These are phyloP conservation scores for Argyrosomus japonicus DNA, from an alignment of 2,113 vertebrate species.

Conservation along the genomic window DNA sequence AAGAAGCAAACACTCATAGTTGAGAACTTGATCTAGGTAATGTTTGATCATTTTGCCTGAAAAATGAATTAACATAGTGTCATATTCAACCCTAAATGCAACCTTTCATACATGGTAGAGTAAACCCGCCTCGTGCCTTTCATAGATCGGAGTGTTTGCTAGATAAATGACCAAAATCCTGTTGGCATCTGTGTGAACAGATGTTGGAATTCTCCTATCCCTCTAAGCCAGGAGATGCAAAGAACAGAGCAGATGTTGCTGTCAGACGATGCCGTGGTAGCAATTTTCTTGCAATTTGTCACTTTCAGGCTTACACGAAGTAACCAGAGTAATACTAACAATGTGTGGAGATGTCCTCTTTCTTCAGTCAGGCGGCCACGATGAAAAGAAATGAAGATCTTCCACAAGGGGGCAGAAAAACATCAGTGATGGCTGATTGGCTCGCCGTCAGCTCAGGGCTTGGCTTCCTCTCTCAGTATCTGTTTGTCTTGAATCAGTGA, in stretches of 20 bases:
- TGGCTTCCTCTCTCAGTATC: not conserved
- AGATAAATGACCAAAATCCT: constrained; percentile 36
- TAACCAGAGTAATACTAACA: not conserved
- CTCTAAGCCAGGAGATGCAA: constrained; percentile 34
- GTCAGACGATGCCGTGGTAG: constrained; percentile 7
- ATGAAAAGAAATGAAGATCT: not conserved
- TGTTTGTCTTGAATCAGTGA: not conserved
- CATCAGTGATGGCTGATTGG: not conserved
- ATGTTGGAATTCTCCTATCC: constrained; percentile 37
- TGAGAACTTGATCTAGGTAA: not conserved
- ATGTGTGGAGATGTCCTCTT: not conserved
- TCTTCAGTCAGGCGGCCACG: not conserved
- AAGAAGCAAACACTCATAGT: not conserved
- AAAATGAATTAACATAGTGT: not conserved
- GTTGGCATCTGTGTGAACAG: constrained; percentile 53
- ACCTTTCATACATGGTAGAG: not conserved
- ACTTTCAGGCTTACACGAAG: not conserved
- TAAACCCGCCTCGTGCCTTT: not conserved
- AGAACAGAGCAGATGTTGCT: constrained; percentile 51
- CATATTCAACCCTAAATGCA: not conserved
- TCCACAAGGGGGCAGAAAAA: constrained; percentile 69
- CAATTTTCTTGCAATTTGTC: constrained; percentile 7
- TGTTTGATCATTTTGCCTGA: too few species aligned
- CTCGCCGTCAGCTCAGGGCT: not conserved
- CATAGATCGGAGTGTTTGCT: not conserved